Conservation (phyloP, 2,113 vertebrate genomes). For the cat (Felis catus) region DNA sequence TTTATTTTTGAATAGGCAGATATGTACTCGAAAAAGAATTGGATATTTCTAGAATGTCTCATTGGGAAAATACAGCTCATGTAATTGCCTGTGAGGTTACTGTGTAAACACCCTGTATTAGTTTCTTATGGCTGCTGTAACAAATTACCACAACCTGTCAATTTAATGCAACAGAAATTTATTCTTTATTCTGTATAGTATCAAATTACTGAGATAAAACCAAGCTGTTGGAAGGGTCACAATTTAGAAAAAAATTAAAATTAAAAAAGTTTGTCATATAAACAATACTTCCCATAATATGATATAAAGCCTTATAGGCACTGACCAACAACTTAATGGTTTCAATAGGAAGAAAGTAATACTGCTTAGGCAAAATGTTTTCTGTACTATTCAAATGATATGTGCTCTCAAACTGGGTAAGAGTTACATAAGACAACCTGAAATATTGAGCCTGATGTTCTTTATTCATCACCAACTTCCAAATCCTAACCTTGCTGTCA, state of each 20-base stretch:
- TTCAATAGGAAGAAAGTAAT: not conserved
- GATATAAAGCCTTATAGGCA: not conserved
- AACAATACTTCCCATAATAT: not conserved
- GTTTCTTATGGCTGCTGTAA: not conserved
- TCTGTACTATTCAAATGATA: not conserved
- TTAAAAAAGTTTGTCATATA: not conserved
- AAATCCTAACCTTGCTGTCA: not conserved
- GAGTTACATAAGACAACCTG: not conserved
- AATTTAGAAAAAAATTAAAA: not conserved
- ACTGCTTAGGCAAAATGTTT: not conserved
- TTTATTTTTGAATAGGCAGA: not conserved
- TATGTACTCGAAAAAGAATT: not conserved
- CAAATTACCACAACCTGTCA: not conserved
- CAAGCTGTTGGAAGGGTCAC: not conserved
- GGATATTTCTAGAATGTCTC: not conserved
- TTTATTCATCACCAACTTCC: not conserved
- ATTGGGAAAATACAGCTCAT: not conserved
- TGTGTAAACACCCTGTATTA: not conserved
- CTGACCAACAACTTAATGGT: not conserved
- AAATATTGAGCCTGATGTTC: not conserved
- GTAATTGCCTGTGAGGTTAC: not conserved
- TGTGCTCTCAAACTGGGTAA: not conserved
- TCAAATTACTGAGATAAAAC: not conserved
- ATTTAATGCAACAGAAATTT: not conserved
- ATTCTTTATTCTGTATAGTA: not conserved